phyloP scores from a whole-genome alignment of 2,888 invertebrate genomes.

The Metalampra italica region DNA sequence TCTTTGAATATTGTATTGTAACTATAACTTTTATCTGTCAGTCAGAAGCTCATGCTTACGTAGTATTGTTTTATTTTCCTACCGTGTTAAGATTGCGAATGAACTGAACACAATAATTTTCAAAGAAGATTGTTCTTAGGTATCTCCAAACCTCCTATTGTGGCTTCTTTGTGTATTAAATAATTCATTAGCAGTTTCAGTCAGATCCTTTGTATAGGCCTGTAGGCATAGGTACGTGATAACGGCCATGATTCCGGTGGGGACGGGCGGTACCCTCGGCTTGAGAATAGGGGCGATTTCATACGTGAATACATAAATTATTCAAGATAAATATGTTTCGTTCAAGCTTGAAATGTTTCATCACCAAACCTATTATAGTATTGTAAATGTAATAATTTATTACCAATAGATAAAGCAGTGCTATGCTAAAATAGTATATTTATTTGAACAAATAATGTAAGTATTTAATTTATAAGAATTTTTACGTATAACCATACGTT shows the following conservation, averaged over 20 bases:
- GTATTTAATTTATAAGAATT: no score
- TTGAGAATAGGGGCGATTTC: constrained; percentile 17
- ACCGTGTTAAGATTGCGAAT: background rate
- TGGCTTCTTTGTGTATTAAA: constrained; percentile 19
- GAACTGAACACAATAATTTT: constrained; percentile 6
- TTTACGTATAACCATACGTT: constrained; percentile 10
- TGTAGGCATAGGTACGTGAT: constrained; percentile 13
- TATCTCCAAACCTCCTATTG: constrained; percentile 6
- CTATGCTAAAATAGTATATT: background rate
- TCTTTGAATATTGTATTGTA: no score
- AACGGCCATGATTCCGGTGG: constrained; percentile 14
- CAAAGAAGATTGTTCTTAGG: constrained; percentile 5
- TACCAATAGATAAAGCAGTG: constrained; percentile 19
- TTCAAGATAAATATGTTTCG: constrained; percentile 12
- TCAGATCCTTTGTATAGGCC: constrained; percentile 14
- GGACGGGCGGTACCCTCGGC: constrained; percentile 8
- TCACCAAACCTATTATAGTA: background rate
- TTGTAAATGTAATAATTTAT: background rate
- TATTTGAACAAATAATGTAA: no score
- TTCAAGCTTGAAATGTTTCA: constrained; percentile 3
- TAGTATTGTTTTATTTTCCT: no score
- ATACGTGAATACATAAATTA: constrained; percentile 12
- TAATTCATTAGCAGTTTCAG: constrained; percentile 21
- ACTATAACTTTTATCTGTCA: no score
- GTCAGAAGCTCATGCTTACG: no score